Evolutionary conservation across 1,140 invertebrate genomes (phyloP), one percentile per base, ranked within the genome.

Genomic region (Reticulitermes speratus): DNA sequence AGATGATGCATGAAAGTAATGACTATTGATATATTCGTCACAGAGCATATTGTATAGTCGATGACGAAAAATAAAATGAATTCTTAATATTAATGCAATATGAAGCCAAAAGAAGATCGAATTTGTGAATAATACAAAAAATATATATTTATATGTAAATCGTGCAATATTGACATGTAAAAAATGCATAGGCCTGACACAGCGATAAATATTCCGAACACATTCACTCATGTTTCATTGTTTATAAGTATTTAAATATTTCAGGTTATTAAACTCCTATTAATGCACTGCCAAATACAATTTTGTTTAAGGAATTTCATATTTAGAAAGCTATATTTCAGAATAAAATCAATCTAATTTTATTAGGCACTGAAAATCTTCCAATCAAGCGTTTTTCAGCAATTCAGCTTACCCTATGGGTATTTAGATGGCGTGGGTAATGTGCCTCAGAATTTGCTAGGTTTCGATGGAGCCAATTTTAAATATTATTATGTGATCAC

Each of bases 151-250:
- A 65, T 65, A 65, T 25, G 1, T 65, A 75, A 75, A 30, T 30
- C n/a, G 65, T 75, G 65, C 65, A 75, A 75, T 75, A 75, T 30
- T 75, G n/a, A n/a, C 14, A 75, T n/a, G 65, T 30, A 75, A 75
- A 75, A 38, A 2, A 75, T 75, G 65, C 65, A 75, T 75, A 30
- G 65, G 65, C n/a, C 65, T 75, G 65, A 75, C 65, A 75, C 65
- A 75, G 8, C 65, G 65, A 25, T 75, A 75, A 25, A 12, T 75
- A 2, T 12, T n/a, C 7, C 5, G 0, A 55, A n/a, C 25, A 59
- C 55, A 38, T 38, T 38, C 38, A 38, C 38, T 38, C 0, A 55
- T 21, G 19, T 21, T 55, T 12, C 19, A 48, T 48, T 48, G 48
- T 48, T 48, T 48, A 48, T 48, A 48, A 55, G 3, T 55, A 16